Evolutionary conservation across 2,113 vertebrate genomes (phyloP).

Genomic region (Eptatretus burgeri): DNA sequence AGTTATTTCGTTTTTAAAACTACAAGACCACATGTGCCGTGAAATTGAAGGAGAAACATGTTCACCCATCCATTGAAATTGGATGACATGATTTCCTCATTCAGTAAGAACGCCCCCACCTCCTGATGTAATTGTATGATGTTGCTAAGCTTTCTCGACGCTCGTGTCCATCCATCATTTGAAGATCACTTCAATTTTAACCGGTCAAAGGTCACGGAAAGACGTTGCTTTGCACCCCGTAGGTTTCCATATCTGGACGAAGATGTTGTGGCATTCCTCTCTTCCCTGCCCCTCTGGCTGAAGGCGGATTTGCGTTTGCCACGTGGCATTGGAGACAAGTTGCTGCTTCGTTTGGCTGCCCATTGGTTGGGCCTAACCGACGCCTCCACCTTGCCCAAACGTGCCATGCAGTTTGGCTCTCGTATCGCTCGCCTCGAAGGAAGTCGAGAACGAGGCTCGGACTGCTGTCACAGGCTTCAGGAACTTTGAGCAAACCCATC

Average conservation of each 20-base stretch:
- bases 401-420: conserved; percentile 80
- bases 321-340: conserved; percentile 57
- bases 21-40: too few relatives aligned
- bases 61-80: too few relatives aligned
- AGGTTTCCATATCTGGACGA: conserved; percentile 91
- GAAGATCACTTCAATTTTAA: too few relatives aligned
- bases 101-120: too few relatives aligned
- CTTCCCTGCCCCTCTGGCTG: conserved; percentile 33
- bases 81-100: too few relatives aligned
- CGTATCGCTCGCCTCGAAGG: conserved; percentile 64
- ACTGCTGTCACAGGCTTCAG: background rate
- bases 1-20: too few relatives aligned
- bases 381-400: conserved; percentile 39
- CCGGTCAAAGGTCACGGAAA: too few relatives aligned
- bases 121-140: too few relatives aligned
- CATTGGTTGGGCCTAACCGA: conserved; percentile 27
- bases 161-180: too few relatives aligned
- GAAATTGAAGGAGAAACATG: too few relatives aligned
- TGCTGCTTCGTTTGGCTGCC: conserved; percentile 42
- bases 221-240: conserved; percentile 6
- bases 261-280: conserved; percentile 55
- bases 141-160: too few relatives aligned
- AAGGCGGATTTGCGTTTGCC: conserved; percentile 49
- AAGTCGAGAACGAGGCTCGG: background rate
- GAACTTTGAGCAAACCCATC: too few relatives aligned